Evolutionary conservation across 2,797 vertebrate genomes (phyloP), one percentile per base, ranked within the genome.

Genomic region (Heliangelus exortis): DNA sequence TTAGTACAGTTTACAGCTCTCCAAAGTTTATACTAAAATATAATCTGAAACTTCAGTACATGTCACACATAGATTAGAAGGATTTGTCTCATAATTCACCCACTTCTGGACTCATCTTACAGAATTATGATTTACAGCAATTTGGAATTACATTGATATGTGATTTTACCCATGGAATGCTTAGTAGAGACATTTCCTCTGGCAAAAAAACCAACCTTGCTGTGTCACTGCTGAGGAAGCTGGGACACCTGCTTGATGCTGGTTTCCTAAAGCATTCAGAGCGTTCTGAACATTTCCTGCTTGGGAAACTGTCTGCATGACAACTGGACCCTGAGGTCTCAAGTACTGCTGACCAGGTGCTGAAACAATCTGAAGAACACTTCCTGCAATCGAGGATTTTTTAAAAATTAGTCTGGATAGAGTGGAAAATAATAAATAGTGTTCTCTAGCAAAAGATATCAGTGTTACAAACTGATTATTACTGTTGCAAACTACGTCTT

Each of bases 291-390:
- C 97, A 57, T 98, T 96, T 15, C 98, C 98, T 3, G 98, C 95
- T 88, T 98, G 99, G 50, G 99, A 97, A 79, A 99, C 96, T 0
- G 99, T 98, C 97, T 99, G 99, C 99, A 99, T 99, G 76, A 99
- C 98, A 97, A 99, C 98, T 0, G 99, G 98, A 41, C 98, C 98
- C 48, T 98, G 99, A 9, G 99, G 98, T 65, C 99, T 97, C 79
- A 99, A 98, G 89, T 99, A 98, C 87, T 98, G 98, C 96, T 99
- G 99, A 34, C 99, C 99, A 0, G 99, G 99, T 55, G 99, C 99
- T 1, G 99, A 99, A 82, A 99, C 99, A 25, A 99, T 99, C 97
- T 99, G 99, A 66, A 99, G 98, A 80, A 99, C 99, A 76, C 99
- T 99, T 73, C 99, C 99, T 99, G 97, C 82, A 96, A 95, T 2